These are phyloP conservation scores for Drosophila ogumai DNA, from an alignment of 1,140 invertebrate genomes.

Conservation along the genomic window DNA sequence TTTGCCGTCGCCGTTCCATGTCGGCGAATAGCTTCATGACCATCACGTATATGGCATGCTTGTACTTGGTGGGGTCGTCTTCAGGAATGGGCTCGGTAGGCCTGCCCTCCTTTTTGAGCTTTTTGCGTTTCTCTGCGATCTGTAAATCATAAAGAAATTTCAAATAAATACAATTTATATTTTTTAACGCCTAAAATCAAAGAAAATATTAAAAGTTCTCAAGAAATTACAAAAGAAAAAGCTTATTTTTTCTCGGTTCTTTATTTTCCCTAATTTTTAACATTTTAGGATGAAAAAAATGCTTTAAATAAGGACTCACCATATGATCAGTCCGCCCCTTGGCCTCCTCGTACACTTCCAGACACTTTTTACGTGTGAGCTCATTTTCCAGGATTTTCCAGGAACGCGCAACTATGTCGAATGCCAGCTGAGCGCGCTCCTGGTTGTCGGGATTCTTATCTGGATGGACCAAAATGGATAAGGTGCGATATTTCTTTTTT, in stretches of 20 bases:
- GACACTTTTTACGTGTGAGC: conserved; percentile 95
- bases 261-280: too few species aligned
- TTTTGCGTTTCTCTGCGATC: conserved; percentile 97
- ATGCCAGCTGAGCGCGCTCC: conserved; percentile 96
- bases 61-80: conserved; percentile 96
- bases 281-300: too few species aligned
- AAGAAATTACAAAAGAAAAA: too few species aligned
- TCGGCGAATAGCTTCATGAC: conserved; percentile 99
- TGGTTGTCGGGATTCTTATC: conserved; percentile 91
- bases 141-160: conserved; percentile 78
- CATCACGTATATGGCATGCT: conserved; percentile 97
- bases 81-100: conserved; percentile 92
- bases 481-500: conserved; percentile 97
- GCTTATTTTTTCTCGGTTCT: too few species aligned
- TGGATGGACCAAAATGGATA: conserved; percentile 99
- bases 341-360: conserved; percentile 99
- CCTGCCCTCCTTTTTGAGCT: conserved; percentile 96
- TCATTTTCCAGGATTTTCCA: conserved; percentile 99
- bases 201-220: too few species aligned
- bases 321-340: conserved; percentile 97
- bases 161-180: too few species aligned
- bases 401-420: conserved; percentile 98
- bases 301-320: conserved; percentile 86
- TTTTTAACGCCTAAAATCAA: too few species aligned
- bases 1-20: conserved; percentile 94